phyloP scores from a whole-genome alignment of 2,888 invertebrate species.

The Harpalus rufipes region DNA sequence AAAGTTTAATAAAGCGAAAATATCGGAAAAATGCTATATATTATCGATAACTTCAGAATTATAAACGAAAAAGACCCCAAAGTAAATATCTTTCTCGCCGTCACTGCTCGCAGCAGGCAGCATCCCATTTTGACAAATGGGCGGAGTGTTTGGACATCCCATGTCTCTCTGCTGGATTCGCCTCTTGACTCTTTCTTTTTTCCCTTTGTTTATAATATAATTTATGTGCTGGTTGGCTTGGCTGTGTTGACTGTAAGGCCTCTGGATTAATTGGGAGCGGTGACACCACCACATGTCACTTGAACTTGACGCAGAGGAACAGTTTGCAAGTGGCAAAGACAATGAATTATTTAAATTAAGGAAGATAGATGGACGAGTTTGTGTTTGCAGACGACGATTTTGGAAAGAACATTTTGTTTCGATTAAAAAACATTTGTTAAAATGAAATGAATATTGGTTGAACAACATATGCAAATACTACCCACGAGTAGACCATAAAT shows the following conservation, averaged over 20 bases:
- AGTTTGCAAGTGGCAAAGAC: background rate
- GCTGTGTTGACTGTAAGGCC: background rate
- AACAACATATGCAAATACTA: no score
- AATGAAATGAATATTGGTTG: no score
- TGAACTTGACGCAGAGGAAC: conserved; percentile 7
- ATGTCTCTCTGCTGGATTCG: conserved; percentile 58
- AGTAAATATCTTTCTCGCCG: background rate
- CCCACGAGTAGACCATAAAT: no score
- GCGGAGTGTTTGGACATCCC: conserved; percentile 63
- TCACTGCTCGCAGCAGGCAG: conserved; percentile 6
- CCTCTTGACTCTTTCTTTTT: conserved; percentile 23
- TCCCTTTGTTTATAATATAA: conserved; percentile 60
- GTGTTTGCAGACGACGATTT: no score
- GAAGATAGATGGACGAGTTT: background rate
- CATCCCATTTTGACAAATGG: conserved; percentile 58
- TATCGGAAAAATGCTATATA: no score
- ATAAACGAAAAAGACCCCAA: background rate
- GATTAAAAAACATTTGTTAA: no score
- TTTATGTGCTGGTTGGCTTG: conserved; percentile 33
- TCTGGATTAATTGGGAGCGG: conserved; percentile 58
- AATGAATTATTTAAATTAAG: background rate
- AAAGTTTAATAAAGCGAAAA: no score
- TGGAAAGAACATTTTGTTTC: no score
- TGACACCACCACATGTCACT: conserved; percentile 45
- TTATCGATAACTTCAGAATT: no score